These are phyloP conservation scores for Lepus oiostolus DNA, from an alignment of 2,797 vertebrate genomes.

Conservation along the genomic window DNA sequence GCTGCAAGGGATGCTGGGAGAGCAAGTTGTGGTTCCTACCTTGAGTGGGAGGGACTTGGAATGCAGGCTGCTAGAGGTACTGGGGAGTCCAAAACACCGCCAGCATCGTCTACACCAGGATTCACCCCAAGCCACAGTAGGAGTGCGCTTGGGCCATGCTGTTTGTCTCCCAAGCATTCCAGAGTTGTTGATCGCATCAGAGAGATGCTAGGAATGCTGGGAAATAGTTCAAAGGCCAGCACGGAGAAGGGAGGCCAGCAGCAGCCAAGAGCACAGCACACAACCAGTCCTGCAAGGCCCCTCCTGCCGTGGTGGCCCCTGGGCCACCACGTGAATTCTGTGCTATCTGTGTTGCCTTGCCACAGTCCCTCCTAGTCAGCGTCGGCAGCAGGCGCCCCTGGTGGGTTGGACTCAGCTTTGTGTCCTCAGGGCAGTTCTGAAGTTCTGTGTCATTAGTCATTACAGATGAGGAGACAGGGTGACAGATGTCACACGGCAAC, in stretches of 20 bases:
- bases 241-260: neutral
- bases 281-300: no score
- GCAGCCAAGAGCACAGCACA: neutral
- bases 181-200: neutral
- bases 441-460: neutral
- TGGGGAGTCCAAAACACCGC: neutral
- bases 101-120: neutral
- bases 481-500: neutral
- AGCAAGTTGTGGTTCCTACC: neutral
- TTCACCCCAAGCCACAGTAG: neutral
- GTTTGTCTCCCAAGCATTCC: no score
- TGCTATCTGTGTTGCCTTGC: no score
- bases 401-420: neutral
- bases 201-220: neutral
- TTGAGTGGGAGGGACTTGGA: neutral
- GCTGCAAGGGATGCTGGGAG: conserved; percentile 43
- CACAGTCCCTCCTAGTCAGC: neutral
- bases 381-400: rapidly evolving
- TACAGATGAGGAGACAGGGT: neutral
- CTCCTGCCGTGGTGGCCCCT: rapidly evolving
- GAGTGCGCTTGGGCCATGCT: neutral
- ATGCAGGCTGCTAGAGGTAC: neutral
- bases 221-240: neutral
- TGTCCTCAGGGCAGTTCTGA: neutral
- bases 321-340: neutral